Evolutionary conservation across 2,888 invertebrate species (phyloP), one percentile per base, ranked within the genome.

Genomic region (Willowsia nigromaculata): DNA sequence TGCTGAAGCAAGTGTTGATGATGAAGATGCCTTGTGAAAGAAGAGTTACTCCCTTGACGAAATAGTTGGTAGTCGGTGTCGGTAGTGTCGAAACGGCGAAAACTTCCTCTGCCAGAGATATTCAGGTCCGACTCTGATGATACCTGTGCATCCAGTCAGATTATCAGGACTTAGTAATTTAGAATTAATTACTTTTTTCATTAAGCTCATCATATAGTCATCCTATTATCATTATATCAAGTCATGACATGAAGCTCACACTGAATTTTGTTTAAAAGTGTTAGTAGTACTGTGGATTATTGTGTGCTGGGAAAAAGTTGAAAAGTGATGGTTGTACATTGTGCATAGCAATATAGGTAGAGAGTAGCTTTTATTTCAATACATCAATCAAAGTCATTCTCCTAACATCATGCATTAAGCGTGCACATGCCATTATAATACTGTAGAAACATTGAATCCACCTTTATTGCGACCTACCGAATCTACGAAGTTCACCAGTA

Each of bases 41-140:
- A 91, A 0, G 76, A 62, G 5, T 53, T 80, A 59, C 91, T 92
- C 40, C 91, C 91, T 80, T 92, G 91, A 11, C 91, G 91, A 37
- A 91, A 88, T 18, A 93, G 89, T 94, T 93, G 95, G 85, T 93
- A 92, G 89, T 93, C 95, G 89, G 95, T 94, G 93, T 96, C 96
- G 47, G 95, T 95, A 15, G 95, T 95, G 92, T 96, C 96, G 93
- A 96, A 96, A 56, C 96, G 94, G 92, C 95, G 95, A 93, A 96
- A 96, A 92, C 95, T 96, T 71, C 96, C 96, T 76, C 95, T 95
- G 47, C 95, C 94, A 92, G 95, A 95, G 83, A 96, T 94, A 90
- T 95, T 94, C 89, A 96, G 95, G 93, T 96, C 96, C 1, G 96
- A 95, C 90, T 96, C 96, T 0, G 96, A 96, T 92, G 95, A 95